Evolutionary conservation across 2,888 invertebrate species (phyloP), one percentile per base, ranked within the genome.

Genomic region (Pinctada fucata): DNA sequence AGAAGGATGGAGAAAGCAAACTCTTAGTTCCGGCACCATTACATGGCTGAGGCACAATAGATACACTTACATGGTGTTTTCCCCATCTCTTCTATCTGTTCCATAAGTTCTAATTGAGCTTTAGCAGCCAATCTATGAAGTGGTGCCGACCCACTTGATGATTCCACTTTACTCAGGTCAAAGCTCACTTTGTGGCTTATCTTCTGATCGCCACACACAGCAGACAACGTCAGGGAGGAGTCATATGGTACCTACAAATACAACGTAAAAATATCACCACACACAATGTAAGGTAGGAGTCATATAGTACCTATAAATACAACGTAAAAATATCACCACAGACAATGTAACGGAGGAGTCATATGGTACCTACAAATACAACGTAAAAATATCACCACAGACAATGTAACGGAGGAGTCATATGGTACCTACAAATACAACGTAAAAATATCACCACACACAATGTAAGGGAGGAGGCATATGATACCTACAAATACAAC

Each of bases 41-140:
- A 31, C 31, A 31, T 31, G 31, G 31, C 31, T 31, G 31, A 1
- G 31, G 31, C 31, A 31, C 31, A 31, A 31, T 31, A 31, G 31
- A 31, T 31, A 31, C 31, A 31, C 31, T 31, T 31, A 31, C 31
- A 31, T 31, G 31, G 31, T 31, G 31, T 31, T 31, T 31, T 31
- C 31, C 31, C 31, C 31, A 31, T 31, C 31, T 31, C 31, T 31
- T 31, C 31, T 31, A 31, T 31, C 31, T 58, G 6, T 49, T 73
- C 64, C 63, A 49, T 49, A 5, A 64, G 52, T 31, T 50, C 10
- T 10, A 72, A 45, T 72, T 87, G 79, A 10, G 78, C 74, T 68
- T 86, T 86, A 52, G 87, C 85, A 74, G 86, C 87, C 48, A 86
- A 78, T 75, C 86, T 75, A 78, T 86, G 86, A 52, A 86, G 69